Conservation (phyloP, 64 coral and sea anemone genomes). For the Acropora yongei region DNA sequence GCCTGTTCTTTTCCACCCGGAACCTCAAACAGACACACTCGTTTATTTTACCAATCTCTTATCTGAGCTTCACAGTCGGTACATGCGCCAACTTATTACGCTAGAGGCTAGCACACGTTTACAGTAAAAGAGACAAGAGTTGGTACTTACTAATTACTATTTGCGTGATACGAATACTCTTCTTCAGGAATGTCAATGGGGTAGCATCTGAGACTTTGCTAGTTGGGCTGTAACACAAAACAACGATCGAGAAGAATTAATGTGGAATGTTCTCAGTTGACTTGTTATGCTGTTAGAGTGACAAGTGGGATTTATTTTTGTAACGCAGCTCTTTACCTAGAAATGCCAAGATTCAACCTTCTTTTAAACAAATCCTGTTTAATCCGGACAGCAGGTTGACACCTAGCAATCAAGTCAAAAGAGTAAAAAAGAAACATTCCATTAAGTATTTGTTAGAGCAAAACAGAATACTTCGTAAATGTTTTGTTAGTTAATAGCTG, state of each 20-base stretch:
- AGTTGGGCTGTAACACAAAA: not conserved
- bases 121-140: too few relatives aligned
- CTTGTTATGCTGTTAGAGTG: not conserved
- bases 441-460: too few relatives aligned
- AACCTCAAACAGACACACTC: too few relatives aligned
- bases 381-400: too few relatives aligned
- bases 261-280: not conserved
- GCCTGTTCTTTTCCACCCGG: not conserved
- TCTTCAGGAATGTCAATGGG: constrained; percentile 3
- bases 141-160: too few relatives aligned
- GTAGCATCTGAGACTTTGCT: constrained; percentile 1
- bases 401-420: not conserved
- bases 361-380: too few relatives aligned
- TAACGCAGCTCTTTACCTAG: not conserved
- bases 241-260: not conserved
- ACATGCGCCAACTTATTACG: not conserved
- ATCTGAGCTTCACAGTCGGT: not conserved
- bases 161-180: not conserved
- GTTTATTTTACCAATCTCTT: not conserved
- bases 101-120: not conserved
- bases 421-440: too few relatives aligned
- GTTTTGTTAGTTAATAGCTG: too few relatives aligned
- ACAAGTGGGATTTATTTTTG: not conserved
- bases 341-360: too few relatives aligned
- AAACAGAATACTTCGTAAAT: too few relatives aligned